Percentiles rank a stretch among this genome's conserved stretches.
Conservation (phyloP, 1,140 invertebrate genomes). For the Achroia grisella region DNA sequence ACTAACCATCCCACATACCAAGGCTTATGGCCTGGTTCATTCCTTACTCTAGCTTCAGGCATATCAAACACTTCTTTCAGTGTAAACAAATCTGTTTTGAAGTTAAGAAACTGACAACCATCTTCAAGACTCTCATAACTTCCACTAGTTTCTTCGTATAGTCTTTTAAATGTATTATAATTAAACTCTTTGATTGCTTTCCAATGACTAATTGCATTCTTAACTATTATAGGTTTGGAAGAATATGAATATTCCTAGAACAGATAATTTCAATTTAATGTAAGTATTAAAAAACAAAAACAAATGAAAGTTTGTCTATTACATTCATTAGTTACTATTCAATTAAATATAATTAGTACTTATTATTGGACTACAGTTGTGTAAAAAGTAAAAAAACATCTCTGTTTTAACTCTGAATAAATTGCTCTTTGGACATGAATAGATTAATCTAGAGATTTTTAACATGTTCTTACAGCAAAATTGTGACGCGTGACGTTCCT, state of each 20-base stretch:
- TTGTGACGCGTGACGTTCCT: slow-evolving; percentile 78
- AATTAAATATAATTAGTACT: too few relatives aligned
- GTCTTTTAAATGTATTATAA: slow-evolving; percentile 83
- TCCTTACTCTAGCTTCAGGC: slow-evolving; percentile 77
- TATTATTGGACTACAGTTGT: too few relatives aligned
- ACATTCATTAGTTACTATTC: too few relatives aligned
- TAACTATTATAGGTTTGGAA: slow-evolving; percentile 86
- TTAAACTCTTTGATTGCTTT: slow-evolving; percentile 81
- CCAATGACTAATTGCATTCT: slow-evolving; percentile 85
- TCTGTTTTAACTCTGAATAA: too few relatives aligned
- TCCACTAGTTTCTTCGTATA: slow-evolving; percentile 80
- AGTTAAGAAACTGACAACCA: slow-evolving; percentile 93
- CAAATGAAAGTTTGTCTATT: too few relatives aligned
- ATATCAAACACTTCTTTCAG: slow-evolving; percentile 87
- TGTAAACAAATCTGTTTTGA: slow-evolving; percentile 87
- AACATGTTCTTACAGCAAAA: slow-evolving; percentile 72
- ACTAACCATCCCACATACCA: slow-evolving; percentile 96
- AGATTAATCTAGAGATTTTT: too few relatives aligned
- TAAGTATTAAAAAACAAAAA: too few relatives aligned
- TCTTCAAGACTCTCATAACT: slow-evolving; percentile 81
- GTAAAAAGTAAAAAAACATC: too few relatives aligned
- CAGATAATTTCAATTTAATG: slow-evolving; percentile 5
- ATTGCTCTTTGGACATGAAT: too few relatives aligned
- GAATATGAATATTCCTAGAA: slow-evolving; percentile 81
- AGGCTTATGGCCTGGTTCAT: slow-evolving; percentile 77